Evolutionary conservation across 2,888 invertebrate genomes (phyloP), one percentile per base, ranked within the genome.

Genomic region (Ectemnius continuus): DNA sequence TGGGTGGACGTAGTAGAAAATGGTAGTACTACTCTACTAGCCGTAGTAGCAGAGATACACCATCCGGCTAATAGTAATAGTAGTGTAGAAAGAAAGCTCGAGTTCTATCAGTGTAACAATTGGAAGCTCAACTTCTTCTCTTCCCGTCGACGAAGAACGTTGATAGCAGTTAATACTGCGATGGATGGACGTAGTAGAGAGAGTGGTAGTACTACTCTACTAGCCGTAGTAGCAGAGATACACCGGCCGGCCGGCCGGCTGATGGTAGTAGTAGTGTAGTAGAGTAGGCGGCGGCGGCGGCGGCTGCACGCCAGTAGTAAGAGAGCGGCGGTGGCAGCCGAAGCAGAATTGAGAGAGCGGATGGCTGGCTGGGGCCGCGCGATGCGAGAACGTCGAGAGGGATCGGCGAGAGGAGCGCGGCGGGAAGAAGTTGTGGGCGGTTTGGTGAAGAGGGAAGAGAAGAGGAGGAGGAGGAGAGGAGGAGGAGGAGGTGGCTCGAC

Each of bases 291-390:
- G 69, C 36, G 70, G 75, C 63, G 83, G 83, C 74, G 71, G 77
- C 68, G 71, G 71, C 67, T 56, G 76, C 70, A 70, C n/a, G n/a
- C n/a, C n/a, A n/a, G n/a, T n/a, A n/a, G n/a, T n/a, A n/a, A n/a
- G n/a, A n/a, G n/a, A 66, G 73, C 68, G 68, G 62, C 77, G 67
- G 70, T 77, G 67, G 75, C 80, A 76, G 73, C 28, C 69, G 79
- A 75, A 57, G 78, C 79, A 75, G 79, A 84, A 80, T 78, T 73
- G 80, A 74, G 67, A 52, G 56, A 59, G 64, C 67, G 65, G 62
- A 18, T 46, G 71, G 61, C 52, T 20, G 48, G 36, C 48, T 59
- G 59, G 64, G 62, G 23, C 2, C 0, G 23, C 3, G 23, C 23
- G 3, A 23, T 23, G 60, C 59, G 23, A 65, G 64, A 68, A 52